A percentile compares a stretch with the other conserved stretches of the same genome.
Evolutionary conservation across 2,113 vertebrate genomes (phyloP).

Genomic region (Acanthisitta chloris): DNA sequence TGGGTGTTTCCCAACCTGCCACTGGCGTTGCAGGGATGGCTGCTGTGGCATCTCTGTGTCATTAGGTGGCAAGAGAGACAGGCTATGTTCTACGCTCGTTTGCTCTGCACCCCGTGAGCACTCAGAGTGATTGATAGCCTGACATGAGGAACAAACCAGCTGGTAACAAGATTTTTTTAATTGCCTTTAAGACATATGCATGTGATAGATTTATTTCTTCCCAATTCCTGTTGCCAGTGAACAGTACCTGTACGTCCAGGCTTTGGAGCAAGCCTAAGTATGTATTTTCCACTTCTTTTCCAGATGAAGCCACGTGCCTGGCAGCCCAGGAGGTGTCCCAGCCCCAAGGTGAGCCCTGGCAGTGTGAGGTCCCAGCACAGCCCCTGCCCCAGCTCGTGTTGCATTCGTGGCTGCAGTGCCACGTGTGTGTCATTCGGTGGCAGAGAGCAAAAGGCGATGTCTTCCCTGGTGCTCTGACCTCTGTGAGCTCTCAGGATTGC

Average conservation of each 20-base stretch:
- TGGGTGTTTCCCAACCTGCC: not conserved
- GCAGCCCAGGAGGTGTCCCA: not conserved
- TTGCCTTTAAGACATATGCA: fast-evolving
- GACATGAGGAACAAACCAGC: not conserved
- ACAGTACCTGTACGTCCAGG: fast-evolving
- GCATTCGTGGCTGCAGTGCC: slow-evolving; percentile 62
- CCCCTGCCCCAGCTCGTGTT: slow-evolving; percentile 67
- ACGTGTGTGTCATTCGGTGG: slow-evolving; percentile 67
- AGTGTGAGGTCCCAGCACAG: not conserved
- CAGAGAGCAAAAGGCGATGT: slow-evolving; percentile 43
- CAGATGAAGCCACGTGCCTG: fast-evolving
- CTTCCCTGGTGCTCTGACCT: not conserved
- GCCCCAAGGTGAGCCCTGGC: not conserved
- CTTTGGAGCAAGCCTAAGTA: fast-evolving
- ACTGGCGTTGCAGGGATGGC: slow-evolving; percentile 51
- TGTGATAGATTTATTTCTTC: fast-evolving
- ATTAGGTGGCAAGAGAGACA: slow-evolving; percentile 67
- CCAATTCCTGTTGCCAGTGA: fast-evolving
- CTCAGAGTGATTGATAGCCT: slow-evolving; percentile 73
- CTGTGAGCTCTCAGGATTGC: slow-evolving; percentile 29
- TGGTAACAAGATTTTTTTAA: too few relatives aligned
- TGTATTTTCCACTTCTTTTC: fast-evolving
- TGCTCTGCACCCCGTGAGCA: slow-evolving; percentile 46
- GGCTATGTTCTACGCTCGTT: slow-evolving; percentile 73
- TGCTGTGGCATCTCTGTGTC: slow-evolving; percentile 63